These are phyloP conservation scores for Nemotelus nigrinus DNA, from an alignment of 2,888 invertebrate genomes.

Conservation along the genomic window DNA sequence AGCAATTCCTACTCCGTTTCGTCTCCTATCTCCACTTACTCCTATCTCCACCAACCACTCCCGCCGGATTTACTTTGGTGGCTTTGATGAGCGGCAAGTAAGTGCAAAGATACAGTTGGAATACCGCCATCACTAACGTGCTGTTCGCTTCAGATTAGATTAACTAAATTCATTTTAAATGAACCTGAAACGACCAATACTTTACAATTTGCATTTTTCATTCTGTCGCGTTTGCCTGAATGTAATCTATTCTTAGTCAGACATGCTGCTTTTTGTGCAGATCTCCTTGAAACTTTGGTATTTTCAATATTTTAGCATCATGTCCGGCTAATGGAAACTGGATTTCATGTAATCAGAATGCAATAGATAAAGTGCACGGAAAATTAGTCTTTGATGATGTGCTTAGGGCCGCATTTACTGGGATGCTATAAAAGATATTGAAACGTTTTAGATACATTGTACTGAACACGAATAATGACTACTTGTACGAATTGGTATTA, in stretches of 20 bases:
- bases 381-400: not conserved
- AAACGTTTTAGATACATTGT: no score
- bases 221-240: not conserved
- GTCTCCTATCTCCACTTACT: no score
- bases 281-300: not conserved
- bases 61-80: not conserved
- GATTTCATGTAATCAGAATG: not conserved
- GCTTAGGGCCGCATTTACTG: not conserved
- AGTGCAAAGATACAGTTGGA: no score
- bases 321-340: not conserved
- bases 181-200: not conserved
- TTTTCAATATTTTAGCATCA: not conserved
- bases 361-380: not conserved
- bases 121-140: not conserved
- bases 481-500: no score
- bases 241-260: not conserved
- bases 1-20: no score
- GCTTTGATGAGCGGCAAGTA: not conserved
- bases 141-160: not conserved
- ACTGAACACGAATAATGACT: no score
- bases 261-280: not conserved
- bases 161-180: not conserved
- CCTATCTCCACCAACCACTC: no score
- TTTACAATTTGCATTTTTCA: not conserved
- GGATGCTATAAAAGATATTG: no score